Conservation (phyloP, 2,888 invertebrate genomes). For the Drosophila nr. fundita region DNA sequence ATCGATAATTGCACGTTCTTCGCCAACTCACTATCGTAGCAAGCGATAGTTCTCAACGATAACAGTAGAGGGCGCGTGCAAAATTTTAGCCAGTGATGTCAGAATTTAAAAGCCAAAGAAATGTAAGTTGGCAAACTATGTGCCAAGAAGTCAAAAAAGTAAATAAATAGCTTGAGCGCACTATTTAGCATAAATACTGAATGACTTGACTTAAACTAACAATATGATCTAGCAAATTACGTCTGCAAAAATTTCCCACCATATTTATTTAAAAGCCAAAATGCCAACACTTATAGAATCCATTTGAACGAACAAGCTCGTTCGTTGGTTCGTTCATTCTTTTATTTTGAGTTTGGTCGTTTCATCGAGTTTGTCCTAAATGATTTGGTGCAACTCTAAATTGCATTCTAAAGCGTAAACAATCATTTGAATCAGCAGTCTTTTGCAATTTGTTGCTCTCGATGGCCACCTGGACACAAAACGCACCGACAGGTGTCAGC, state of each 20-base stretch:
- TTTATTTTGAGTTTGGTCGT: slow-evolving; percentile 8
- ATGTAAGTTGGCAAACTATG: neutral
- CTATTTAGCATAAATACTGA: neutral
- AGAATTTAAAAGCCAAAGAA: neutral
- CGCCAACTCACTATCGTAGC: neutral
- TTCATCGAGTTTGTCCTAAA: slow-evolving; percentile 2
- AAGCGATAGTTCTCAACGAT: neutral
- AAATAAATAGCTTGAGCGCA: neutral
- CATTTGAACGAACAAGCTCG: neutral
- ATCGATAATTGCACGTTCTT: slow-evolving; percentile 4
- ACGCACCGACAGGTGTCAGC: slow-evolving; percentile 79
- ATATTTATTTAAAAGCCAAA: neutral
- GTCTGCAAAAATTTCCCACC: fast-evolving
- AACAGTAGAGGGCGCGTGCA: neutral
- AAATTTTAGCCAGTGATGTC: neutral
- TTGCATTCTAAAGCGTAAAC: slow-evolving; percentile 50
- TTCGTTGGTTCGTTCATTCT: slow-evolving; percentile 1
- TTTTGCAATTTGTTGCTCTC: neutral
- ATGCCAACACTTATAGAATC: slow-evolving; percentile 3
- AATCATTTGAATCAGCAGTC: slow-evolving; percentile 37
- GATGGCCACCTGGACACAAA: slow-evolving; percentile 85
- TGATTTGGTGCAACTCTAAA: slow-evolving; percentile 25
- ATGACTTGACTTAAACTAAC: neutral
- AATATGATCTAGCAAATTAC: neutral
- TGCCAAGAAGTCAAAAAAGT: neutral